A percentile compares a stretch with the other conserved stretches of the same genome.
Evolutionary conservation across 2,113 vertebrate species (phyloP).

Genomic region (Collichthys lucidus): DNA sequence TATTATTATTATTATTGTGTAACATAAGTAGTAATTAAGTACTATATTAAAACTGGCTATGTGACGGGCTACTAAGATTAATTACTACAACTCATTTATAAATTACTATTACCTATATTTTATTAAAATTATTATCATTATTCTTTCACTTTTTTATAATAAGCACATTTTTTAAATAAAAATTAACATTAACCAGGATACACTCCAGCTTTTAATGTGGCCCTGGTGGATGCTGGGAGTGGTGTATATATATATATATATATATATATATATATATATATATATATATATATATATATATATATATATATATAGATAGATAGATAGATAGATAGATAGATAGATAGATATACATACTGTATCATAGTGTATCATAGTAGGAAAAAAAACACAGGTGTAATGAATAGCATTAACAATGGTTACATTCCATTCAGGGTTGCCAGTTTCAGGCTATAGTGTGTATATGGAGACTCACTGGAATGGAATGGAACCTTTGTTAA

Average conservation of each 20-base stretch:
- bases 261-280: too few species aligned
- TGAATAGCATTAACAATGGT: not conserved
- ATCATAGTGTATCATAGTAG: not conserved
- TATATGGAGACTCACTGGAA: not conserved
- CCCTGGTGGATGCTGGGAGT: constrained; percentile 25
- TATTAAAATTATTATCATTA: too few species aligned
- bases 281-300: too few species aligned
- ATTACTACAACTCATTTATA: not conserved
- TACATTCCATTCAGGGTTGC: not conserved
- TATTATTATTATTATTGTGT: not conserved
- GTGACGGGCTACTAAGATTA: not conserved
- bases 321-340: too few species aligned
- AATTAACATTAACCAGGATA: too few species aligned
- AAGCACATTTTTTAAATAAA: too few species aligned
- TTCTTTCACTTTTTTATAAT: not conserved
- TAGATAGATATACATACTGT: too few species aligned
- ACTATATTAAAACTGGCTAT: not conserved
- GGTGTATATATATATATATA: not conserved
- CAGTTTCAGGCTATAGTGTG: not conserved
- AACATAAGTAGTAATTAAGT: not conserved
- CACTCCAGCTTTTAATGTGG: too few species aligned
- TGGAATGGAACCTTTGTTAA: not conserved
- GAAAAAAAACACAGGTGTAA: not conserved
- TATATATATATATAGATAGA: too few species aligned
- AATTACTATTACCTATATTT: not conserved